Percentiles rank a stretch among this genome's conserved stretches.
phyloP scores from a whole-genome alignment of 2,113 vertebrate species.

The Galbula dea region DNA sequence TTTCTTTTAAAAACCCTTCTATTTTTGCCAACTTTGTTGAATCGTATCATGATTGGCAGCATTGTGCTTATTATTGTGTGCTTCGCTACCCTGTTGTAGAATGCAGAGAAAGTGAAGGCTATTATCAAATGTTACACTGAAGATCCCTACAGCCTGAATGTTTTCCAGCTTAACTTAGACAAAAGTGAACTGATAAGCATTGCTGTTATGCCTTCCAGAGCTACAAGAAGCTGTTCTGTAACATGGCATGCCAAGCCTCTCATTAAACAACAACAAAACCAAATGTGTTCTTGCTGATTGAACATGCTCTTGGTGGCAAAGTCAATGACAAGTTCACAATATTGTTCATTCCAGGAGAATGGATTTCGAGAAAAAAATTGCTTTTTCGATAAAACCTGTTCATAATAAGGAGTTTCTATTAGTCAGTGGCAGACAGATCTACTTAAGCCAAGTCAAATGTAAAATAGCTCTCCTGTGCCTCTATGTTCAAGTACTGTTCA shows the following conservation, averaged over 20 bases:
- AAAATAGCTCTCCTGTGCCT: neutral
- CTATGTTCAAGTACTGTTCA: neutral
- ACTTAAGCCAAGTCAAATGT: neutral
- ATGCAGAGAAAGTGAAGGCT: neutral
- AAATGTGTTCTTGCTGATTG: neutral
- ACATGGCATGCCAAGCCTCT: neutral
- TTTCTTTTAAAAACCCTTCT: neutral
- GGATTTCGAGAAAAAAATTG: neutral
- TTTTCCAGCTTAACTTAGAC: neutral
- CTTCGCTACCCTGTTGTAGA: neutral
- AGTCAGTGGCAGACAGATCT: neutral
- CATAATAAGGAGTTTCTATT: neutral
- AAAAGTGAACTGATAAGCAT: accelerated
- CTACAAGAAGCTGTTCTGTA: neutral
- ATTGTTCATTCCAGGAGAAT: accelerated
- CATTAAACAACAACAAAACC: neutral
- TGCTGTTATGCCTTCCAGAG: neutral
- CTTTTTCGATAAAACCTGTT: neutral
- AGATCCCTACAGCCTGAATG: neutral
- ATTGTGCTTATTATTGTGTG: neutral
- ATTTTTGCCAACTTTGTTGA: neutral
- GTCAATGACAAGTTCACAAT: neutral
- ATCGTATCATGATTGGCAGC: accelerated
- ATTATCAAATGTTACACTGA: neutral
- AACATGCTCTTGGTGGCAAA: neutral